Conservation (phyloP, 2,113 vertebrate species). For the Sarotherodon lohbergeri region DNA sequence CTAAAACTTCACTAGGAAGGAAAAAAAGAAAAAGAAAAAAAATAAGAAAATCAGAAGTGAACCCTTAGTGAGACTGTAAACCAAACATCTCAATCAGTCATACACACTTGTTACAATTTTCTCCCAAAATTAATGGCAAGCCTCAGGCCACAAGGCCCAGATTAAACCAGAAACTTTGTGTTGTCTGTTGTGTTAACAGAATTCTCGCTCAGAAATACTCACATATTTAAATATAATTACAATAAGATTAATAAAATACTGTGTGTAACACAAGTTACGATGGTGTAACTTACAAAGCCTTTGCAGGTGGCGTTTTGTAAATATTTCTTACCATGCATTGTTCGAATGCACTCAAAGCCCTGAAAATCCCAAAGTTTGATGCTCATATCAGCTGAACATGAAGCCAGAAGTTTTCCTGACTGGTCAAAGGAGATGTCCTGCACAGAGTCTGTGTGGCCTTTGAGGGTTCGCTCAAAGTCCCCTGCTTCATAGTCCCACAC, state of each 20-base stretch:
- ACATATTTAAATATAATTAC: background rate
- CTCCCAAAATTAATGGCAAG: background rate
- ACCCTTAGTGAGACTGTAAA: background rate
- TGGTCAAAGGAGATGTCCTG: constrained; percentile 99
- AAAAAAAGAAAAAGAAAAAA: background rate
- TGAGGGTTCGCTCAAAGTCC: constrained; percentile 97
- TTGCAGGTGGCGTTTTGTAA: background rate
- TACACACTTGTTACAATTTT: background rate
- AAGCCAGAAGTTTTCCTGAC: constrained; percentile 94
- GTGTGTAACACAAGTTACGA: background rate
- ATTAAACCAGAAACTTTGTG: background rate
- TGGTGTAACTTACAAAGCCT: background rate
- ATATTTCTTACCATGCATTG: constrained; percentile 89
- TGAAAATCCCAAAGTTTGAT: constrained; percentile 99
- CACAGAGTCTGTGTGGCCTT: constrained; percentile 98
- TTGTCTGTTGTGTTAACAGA: background rate
- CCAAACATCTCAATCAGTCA: background rate
- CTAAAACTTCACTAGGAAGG: background rate
- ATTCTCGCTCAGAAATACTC: background rate
- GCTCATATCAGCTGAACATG: constrained; percentile 99
- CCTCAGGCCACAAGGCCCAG: background rate
- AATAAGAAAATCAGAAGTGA: background rate
- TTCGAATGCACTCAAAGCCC: constrained; percentile 97
- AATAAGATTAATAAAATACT: background rate
- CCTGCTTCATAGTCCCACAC: constrained; percentile 99